Evolutionary conservation across 2,113 vertebrate genomes (phyloP).

Genomic region (Hippopotamus amphibius): DNA sequence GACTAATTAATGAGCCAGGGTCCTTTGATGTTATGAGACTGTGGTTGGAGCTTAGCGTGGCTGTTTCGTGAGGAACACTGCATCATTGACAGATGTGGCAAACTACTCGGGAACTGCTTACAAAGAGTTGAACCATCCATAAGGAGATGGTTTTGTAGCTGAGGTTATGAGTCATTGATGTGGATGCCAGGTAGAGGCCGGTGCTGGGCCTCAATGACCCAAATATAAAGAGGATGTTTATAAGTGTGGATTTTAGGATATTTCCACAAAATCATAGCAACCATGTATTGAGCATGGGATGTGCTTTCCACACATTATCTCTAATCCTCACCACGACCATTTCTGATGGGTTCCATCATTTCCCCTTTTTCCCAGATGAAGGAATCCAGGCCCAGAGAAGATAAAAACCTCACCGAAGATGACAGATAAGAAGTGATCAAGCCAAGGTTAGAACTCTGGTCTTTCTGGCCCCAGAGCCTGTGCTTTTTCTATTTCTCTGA

Average conservation of each 20-base stretch:
- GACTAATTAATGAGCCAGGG: slow-evolving; percentile 38
- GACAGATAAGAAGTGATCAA: background rate
- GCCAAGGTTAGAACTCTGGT: background rate
- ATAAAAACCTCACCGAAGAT: background rate
- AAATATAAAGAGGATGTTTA: background rate
- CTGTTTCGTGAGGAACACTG: background rate
- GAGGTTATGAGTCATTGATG: slow-evolving; percentile 51
- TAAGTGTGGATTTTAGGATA: background rate
- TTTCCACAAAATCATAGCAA: background rate
- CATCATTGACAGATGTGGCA: background rate
- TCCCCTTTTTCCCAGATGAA: background rate
- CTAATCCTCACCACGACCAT: background rate
- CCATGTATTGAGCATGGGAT: background rate
- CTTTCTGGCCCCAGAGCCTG: background rate
- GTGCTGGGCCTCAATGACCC: background rate
- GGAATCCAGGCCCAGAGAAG: background rate
- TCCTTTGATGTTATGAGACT: slow-evolving; percentile 56
- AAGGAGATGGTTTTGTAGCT: background rate
- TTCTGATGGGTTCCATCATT: background rate
- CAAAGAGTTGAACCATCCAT: background rate
- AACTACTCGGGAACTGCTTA: background rate
- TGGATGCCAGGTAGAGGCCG: slow-evolving; percentile 14
- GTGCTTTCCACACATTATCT: background rate
- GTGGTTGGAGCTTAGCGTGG: background rate
- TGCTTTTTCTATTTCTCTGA: background rate